These are phyloP conservation scores for Salvelinus namaycush DNA, from an alignment of 2,113 vertebrate genomes.

Conservation along the genomic window DNA sequence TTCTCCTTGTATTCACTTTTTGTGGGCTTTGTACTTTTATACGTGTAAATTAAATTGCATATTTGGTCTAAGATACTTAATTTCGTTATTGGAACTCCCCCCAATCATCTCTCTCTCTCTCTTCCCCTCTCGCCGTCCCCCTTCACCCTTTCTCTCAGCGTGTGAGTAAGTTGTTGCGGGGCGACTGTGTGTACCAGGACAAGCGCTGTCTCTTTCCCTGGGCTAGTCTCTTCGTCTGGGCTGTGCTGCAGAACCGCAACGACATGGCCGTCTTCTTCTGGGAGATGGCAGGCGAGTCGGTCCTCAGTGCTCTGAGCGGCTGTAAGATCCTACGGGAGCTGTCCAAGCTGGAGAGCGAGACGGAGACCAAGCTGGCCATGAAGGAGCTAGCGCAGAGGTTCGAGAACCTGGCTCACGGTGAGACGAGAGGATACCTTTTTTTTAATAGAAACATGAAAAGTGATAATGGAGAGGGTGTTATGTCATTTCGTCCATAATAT, in stretches of 20 bases:
- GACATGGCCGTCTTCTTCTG: conserved; percentile 89
- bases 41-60: no score
- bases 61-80: no score
- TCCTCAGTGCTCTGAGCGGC: conserved; percentile 81
- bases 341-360: conserved; percentile 78
- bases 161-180: conserved; percentile 43
- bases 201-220: conserved; percentile 70
- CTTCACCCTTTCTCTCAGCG: conserved; percentile 37
- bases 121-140: neutral
- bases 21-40: no score
- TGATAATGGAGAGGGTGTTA: no score
- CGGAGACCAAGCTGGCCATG: conserved; percentile 74
- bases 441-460: no score
- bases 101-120: neutral
- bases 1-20: neutral
- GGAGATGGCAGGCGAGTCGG: conserved; percentile 84
- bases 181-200: conserved; percentile 29
- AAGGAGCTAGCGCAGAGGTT: conserved; percentile 82
- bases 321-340: conserved; percentile 83
- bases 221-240: conserved; percentile 87
- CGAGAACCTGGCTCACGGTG: conserved; percentile 83
- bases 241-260: conserved; percentile 82
- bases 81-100: no score
- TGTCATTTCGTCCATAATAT: no score
- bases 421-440: conserved; percentile 11